Base-by-base conservation (phyloP, 2,888 invertebrate species). In the Sphinx pinastri region DNA sequence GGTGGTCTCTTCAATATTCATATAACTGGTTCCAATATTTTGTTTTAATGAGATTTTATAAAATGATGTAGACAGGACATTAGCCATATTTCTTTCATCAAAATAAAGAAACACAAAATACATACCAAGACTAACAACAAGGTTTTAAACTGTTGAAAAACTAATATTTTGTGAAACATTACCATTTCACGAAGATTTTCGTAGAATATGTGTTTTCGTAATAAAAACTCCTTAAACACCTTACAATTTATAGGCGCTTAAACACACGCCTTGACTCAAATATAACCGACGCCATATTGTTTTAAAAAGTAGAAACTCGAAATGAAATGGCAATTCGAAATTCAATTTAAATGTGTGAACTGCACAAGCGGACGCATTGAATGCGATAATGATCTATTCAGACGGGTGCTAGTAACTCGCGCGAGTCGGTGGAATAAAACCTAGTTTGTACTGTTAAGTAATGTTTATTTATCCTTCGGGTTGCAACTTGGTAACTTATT, bases 361-460 rank as follows among this genome's bases (percentile, higher is more conserved):
- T 63, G 63, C 7, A 49, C 63, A 47, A 60, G 16, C 49, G 63
- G 63, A 63, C 63, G 49, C 58, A 58, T 68, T 68, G 67, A 59
- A 19, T 16, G 59, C 70, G 19, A 14, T 63, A 25, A 71, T 66
- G 71, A 52, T 38, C 60, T 45, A 57, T 73, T 70, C 31, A 70
- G 57, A 71, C 57, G 38, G 14, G 19, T 12, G 38, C 72, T 57
- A 72, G 71, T 67, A 11, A 69, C 71, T 71, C 25, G 67, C 10
- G 59, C 71, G 6, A 76, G 69, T 71, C 49, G 70, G 60, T 66
- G 67, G 68, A 45, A 73, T 72, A 73, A 75, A 70, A 76, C 69
- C 68, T 55, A 47, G 47, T 19, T 12, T 19, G 47, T 49, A 49
- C 13, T 63, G 16, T 38, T 55, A 67, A 54, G 16, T 54, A 19